phyloP scores from a whole-genome alignment of 1,140 invertebrate genomes.

The Cardiocondyla obscurior region DNA sequence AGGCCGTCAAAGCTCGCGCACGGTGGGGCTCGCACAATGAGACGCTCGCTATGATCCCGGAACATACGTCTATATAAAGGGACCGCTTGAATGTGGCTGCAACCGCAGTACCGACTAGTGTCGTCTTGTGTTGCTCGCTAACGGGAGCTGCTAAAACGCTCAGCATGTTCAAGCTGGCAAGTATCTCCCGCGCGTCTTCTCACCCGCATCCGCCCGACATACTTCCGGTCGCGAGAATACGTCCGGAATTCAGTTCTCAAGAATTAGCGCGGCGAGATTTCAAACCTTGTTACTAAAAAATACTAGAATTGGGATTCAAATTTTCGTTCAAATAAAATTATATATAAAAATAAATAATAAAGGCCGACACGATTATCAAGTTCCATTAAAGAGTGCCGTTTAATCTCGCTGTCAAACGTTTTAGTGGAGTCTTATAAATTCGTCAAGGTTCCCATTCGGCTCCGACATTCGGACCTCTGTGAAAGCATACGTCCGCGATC shows the following conservation, averaged over 20 bases:
- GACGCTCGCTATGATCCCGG: slow-evolving; percentile 34
- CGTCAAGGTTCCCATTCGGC: background rate
- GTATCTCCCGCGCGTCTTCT: slow-evolving; percentile 42
- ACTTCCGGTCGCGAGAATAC: background rate
- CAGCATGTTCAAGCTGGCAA: slow-evolving; percentile 74
- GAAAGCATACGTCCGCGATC: background rate
- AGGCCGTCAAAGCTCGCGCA: slow-evolving; percentile 35
- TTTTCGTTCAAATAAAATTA: too few relatives aligned
- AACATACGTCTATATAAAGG: slow-evolving; percentile 63
- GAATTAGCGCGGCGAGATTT: too few relatives aligned
- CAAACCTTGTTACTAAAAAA: too few relatives aligned
- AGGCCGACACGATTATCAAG: background rate
- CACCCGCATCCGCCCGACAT: background rate
- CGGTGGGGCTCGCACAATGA: slow-evolving; percentile 51
- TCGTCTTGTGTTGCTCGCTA: slow-evolving; percentile 54
- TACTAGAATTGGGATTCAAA: too few relatives aligned
- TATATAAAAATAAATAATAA: too few relatives aligned
- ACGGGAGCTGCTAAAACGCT: slow-evolving; percentile 71
- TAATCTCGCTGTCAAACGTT: background rate
- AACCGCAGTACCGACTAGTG: slow-evolving; percentile 56
- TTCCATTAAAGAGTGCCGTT: background rate
- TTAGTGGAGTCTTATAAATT: background rate
- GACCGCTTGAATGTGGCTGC: slow-evolving; percentile 53
- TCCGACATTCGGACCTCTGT: too few relatives aligned
- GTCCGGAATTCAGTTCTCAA: background rate